These are phyloP conservation scores for Drosophila villosipedis DNA, from an alignment of 2,888 invertebrate genomes.

Conservation along the genomic window DNA sequence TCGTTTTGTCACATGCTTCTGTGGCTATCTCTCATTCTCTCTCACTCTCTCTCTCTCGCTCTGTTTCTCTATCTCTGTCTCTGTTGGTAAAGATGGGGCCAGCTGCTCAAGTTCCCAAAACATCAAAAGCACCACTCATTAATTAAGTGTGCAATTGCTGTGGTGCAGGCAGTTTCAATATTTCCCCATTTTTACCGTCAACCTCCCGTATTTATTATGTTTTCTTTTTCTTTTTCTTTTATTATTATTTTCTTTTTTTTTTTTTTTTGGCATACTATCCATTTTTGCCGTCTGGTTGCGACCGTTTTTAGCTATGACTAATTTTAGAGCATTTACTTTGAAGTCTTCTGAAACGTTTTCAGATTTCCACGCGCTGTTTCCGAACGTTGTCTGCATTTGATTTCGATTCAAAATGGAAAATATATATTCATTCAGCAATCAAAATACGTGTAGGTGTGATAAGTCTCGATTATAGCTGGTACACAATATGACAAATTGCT, in stretches of 20 bases:
- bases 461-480: not conserved
- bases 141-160: conserved; percentile 84
- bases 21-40: not conserved
- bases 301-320: conserved; percentile 61
- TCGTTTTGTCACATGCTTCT: conserved; percentile 72
- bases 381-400: conserved; percentile 5
- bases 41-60: not conserved
- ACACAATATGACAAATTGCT: conserved; percentile 33
- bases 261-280: conserved; percentile 58
- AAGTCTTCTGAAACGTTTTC: conserved; percentile 54
- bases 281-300: conserved; percentile 47
- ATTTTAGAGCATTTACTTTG: conserved; percentile 72
- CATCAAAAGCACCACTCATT: conserved; percentile 83
- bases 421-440: conserved; percentile 7
- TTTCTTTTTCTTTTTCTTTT: not conserved
- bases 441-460: conserved; percentile 6
- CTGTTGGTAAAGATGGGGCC: conserved; percentile 32
- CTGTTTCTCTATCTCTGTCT: not conserved
- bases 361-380: conserved; percentile 18
- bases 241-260: conserved; percentile 15
- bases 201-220: conserved; percentile 36
- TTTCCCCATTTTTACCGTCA: conserved; percentile 33
- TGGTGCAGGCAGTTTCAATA: conserved; percentile 15
- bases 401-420: conserved; percentile 13
- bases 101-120: conserved; percentile 68